These are phyloP conservation scores for Oreochromis spilurus DNA, from an alignment of 2,113 vertebrate genomes.

Conservation along the genomic window DNA sequence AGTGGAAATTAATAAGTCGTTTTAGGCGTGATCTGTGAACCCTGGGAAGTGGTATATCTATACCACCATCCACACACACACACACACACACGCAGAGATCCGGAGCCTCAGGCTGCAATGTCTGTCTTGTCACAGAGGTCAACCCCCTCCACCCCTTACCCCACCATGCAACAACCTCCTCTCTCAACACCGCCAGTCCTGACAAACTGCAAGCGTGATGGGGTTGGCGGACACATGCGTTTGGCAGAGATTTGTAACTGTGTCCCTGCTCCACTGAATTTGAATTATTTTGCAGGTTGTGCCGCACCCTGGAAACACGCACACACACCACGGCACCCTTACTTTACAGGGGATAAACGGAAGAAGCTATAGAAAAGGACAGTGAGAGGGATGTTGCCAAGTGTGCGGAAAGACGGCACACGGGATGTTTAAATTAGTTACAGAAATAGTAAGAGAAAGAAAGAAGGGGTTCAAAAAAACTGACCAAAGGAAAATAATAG, in stretches of 20 bases:
- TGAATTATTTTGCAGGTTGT: slow-evolving; percentile 92
- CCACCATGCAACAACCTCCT: slow-evolving; percentile 11
- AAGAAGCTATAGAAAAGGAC: neutral
- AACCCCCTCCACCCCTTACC: neutral
- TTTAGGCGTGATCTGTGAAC: slow-evolving; percentile 70
- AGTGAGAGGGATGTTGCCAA: neutral
- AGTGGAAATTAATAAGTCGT: slow-evolving; percentile 72
- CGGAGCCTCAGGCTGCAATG: slow-evolving; percentile 23
- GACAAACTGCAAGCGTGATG: slow-evolving; percentile 88
- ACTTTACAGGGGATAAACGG: slow-evolving; percentile 77
- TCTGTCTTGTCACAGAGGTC: slow-evolving; percentile 64
- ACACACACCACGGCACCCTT: neutral
- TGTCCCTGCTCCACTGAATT: slow-evolving; percentile 95
- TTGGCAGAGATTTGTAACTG: slow-evolving; percentile 96
- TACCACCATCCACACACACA: neutral
- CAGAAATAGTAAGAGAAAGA: neutral
- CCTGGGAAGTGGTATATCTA: slow-evolving; percentile 48
- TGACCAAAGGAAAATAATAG: neutral
- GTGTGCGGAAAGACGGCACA: neutral
- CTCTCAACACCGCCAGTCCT: slow-evolving; percentile 67
- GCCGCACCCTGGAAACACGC: neutral
- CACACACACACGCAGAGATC: neutral
- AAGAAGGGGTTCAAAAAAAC: neutral
- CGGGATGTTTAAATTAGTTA: neutral
- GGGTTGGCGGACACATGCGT: slow-evolving; percentile 78